Base-by-base conservation (phyloP, 2,797 vertebrate genomes). In the Amphiprion clarkii region DNA sequence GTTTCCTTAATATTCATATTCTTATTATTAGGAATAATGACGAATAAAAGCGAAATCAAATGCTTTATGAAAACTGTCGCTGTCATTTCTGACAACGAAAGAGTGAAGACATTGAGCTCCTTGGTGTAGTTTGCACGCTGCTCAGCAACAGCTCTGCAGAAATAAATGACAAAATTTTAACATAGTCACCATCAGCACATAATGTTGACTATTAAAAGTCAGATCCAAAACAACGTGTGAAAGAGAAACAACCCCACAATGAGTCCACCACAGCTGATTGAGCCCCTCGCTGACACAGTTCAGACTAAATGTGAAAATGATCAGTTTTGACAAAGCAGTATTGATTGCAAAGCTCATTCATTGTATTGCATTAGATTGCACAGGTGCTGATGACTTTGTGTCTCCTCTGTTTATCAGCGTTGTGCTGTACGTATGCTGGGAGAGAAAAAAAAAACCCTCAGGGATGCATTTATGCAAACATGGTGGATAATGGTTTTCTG, bases 401-500 rank as follows among this genome's bases (percentile, higher is more conserved):
- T 40, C 5, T 54, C 17, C 52, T 6, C 11, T 52, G 49, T 64
- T 81, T 11, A 61, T 72, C 29, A 21, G 16, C 52, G 64, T 39
- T 62, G n/a, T 62, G 25, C 60, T 57, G 51, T 74, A 42, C 36
- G 39, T 52, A 54, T 1, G 31, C 23, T 59, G 44, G 60, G 67
- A 53, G 66, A 51, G 10, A 27, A 67, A 33, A 8, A 67, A 53
- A 14, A 21, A 61, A 33, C 4, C 58, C 16, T 46, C 39, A 19
- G 71, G 46, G 62, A 77, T 69, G 36, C 48, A 51, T 87, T 85
- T 64, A 60, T 73, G 55, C 63, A 61, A 73, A 78, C 78, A 61
- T 29, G 60, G 46, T 27, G 29, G 77, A 72, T 72, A 70, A 87
- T 76, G 57, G 53, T 29, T 78, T 62, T 59, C 61, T 70, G 68